Percentiles rank a stretch among this genome's conserved stretches.
Evolutionary conservation across 2,888 invertebrate species (phyloP).

Genomic region (Ethmia dodecea): DNA sequence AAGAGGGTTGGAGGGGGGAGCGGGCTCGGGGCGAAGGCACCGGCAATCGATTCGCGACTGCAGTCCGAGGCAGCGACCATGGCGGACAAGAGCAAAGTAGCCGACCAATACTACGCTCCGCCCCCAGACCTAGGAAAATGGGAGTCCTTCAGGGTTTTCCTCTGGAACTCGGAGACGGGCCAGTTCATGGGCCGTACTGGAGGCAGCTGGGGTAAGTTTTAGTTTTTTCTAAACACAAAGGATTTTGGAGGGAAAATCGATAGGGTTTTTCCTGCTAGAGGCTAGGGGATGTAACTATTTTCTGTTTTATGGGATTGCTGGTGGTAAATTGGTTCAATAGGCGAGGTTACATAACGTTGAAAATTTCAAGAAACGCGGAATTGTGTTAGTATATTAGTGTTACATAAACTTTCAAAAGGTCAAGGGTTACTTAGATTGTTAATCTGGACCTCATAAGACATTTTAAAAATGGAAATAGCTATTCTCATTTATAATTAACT

Average conservation of each 20-base stretch:
- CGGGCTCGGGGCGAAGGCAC: constrained; percentile 51
- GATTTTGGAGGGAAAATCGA: constrained; percentile 49
- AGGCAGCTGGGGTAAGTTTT: constrained; percentile 94
- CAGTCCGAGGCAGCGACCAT: constrained; percentile 75
- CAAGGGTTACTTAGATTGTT: too few relatives aligned
- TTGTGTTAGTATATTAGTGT: too few relatives aligned
- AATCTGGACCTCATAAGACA: too few relatives aligned
- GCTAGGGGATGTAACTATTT: too few relatives aligned
- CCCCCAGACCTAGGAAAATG: constrained; percentile 90
- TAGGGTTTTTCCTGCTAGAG: too few relatives aligned
- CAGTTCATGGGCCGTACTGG: constrained; percentile 95
- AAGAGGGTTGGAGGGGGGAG: constrained; percentile 19
- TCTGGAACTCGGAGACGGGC: constrained; percentile 95
- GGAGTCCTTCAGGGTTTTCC: constrained; percentile 90
- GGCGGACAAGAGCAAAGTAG: constrained; percentile 86
- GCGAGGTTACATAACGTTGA: too few relatives aligned
- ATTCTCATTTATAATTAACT: too few relatives aligned
- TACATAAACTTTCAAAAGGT: too few relatives aligned
- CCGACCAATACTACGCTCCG: constrained; percentile 86
- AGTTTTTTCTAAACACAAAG: constrained; percentile 10
- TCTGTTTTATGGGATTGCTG: too few relatives aligned
- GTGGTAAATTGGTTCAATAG: too few relatives aligned
- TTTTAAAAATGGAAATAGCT: too few relatives aligned
- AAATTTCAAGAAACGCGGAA: too few relatives aligned
- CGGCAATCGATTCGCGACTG: constrained; percentile 65